Conservation (phyloP, 2,113 vertebrate genomes). For the Petromus typicus region DNA sequence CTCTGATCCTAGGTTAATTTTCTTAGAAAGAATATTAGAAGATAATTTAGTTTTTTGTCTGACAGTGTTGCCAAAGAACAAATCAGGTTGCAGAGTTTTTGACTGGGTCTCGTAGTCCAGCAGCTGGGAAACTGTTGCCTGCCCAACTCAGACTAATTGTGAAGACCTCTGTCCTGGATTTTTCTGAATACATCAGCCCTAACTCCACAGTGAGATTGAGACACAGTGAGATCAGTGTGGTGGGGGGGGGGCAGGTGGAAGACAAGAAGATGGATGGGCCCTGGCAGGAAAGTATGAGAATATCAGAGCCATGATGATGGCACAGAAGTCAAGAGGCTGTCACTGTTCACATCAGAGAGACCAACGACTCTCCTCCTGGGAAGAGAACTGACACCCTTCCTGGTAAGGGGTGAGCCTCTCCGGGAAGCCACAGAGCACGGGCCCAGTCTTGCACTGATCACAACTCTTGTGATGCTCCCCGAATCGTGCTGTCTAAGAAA, state of each 20-base stretch:
- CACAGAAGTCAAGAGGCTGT: constrained; percentile 54
- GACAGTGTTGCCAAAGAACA: neutral
- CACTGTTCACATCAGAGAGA: constrained; percentile 45
- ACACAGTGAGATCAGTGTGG: neutral
- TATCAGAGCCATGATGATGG: neutral
- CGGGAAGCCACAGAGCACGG: constrained; percentile 57
- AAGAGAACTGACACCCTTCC: constrained; percentile 71
- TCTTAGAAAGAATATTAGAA: neutral
- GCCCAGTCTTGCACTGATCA: constrained; percentile 75
- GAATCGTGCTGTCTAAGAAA: constrained; percentile 72
- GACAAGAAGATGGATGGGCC: constrained; percentile 53
- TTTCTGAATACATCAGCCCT: neutral
- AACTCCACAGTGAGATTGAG: rapidly evolving
- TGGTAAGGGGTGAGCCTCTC: constrained; percentile 65
- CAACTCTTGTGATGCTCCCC: constrained; percentile 36
- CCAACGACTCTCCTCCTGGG: constrained; percentile 47
- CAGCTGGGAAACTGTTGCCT: neutral
- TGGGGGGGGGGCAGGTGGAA: neutral
- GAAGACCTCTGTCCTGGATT: neutral
- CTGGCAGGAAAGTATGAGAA: neutral
- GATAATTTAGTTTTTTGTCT: neutral
- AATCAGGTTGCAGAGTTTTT: neutral
- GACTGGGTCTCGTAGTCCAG: neutral
- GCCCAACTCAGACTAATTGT: neutral
- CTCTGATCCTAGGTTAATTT: neutral